These are phyloP conservation scores for Brachyistius frenatus DNA, from an alignment of 2,113 vertebrate genomes.

Conservation along the genomic window DNA sequence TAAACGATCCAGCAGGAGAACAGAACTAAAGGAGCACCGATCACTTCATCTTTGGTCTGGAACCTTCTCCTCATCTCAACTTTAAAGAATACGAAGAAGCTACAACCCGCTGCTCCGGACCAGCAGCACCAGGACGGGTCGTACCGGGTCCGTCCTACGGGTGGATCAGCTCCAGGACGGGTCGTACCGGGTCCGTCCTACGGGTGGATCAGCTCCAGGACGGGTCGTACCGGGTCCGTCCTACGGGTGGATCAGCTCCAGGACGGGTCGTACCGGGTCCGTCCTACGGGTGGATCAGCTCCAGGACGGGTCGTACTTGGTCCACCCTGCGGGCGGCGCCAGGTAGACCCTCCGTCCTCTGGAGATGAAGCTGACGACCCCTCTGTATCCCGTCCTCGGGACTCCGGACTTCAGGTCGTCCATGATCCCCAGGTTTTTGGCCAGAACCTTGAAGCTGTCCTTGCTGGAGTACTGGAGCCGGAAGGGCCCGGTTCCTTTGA, in stretches of 20 bases:
- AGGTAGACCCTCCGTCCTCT: conserved; percentile 89
- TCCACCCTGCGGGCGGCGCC: conserved; percentile 91
- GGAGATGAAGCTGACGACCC: conserved; percentile 90
- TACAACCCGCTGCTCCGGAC: no score
- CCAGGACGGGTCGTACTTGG: conserved; percentile 90
- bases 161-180: conserved; percentile 88
- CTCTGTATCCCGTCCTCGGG: conserved; percentile 91
- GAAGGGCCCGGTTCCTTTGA: conserved; percentile 83
- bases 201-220: conserved; percentile 86
- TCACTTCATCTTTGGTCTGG: conserved; percentile 67
- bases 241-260: conserved; percentile 11
- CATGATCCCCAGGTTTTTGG: conserved; percentile 93
- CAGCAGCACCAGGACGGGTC: no score
- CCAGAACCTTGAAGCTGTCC: conserved; percentile 91
- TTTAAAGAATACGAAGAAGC: no score
- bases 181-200: conserved; percentile 80
- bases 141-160: no score
- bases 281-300: conserved; percentile 77
- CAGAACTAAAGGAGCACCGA: no score
- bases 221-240: conserved; percentile 83
- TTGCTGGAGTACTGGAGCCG: conserved; percentile 89
- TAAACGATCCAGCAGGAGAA: no score
- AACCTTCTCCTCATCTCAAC: neutral
- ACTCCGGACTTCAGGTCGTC: conserved; percentile 96
- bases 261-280: no score